phyloP scores from a whole-genome alignment of 1,140 invertebrate species.

The Mycetomoellerius zeteki region DNA sequence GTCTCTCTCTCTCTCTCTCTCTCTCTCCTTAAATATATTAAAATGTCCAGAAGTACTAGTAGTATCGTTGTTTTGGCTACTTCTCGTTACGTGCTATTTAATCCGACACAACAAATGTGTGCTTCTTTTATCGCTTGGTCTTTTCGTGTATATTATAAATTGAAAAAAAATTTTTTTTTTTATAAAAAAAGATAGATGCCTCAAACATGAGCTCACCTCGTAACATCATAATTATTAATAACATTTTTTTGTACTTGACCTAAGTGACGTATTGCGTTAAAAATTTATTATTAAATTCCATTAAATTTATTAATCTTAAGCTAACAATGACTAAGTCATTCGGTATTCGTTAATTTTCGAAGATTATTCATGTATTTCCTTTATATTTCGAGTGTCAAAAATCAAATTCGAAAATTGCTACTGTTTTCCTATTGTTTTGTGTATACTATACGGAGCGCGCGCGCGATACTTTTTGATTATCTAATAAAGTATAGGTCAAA shows the following conservation, averaged over 20 bases:
- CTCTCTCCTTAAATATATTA: too few relatives aligned
- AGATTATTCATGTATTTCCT: too few relatives aligned
- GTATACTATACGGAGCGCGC: too few relatives aligned
- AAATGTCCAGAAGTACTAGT: not conserved
- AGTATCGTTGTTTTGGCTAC: not conserved
- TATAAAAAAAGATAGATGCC: not conserved
- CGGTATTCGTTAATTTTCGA: too few relatives aligned
- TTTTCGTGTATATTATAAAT: not conserved
- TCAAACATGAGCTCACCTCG: not conserved
- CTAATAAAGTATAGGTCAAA: too few relatives aligned
- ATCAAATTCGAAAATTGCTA: too few relatives aligned
- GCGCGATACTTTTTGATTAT: too few relatives aligned
- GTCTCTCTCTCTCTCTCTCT: too few relatives aligned
- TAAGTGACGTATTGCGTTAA: not conserved
- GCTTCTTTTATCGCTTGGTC: not conserved
- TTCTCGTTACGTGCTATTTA: not conserved
- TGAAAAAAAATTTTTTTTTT: not conserved
- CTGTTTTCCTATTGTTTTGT: too few relatives aligned
- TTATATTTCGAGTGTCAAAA: too few relatives aligned
- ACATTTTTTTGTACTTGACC: not conserved
- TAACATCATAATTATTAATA: slow-evolving; percentile 15
- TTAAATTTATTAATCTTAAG: too few relatives aligned
- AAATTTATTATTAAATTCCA: slow-evolving; percentile 7
- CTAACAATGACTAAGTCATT: too few relatives aligned
- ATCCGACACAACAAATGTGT: slow-evolving; percentile 1